Conservation (phyloP, 2,888 invertebrate species). For the Scaptomyza flava region DNA sequence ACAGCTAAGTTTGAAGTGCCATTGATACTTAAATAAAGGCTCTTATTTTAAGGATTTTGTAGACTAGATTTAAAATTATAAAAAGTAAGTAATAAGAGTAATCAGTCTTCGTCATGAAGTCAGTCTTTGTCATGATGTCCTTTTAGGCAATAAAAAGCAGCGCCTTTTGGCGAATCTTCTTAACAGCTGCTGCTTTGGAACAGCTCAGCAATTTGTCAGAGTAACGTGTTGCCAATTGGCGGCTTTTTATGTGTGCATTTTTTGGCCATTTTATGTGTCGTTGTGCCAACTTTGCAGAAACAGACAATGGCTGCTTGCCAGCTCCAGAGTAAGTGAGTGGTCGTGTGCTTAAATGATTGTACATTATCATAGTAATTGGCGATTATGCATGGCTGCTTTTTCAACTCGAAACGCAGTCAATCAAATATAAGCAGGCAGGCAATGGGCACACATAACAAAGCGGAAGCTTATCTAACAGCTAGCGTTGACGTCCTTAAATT, state of each 20-base stretch:
- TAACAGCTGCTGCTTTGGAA: constrained; percentile 11
- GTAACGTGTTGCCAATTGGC: constrained; percentile 73
- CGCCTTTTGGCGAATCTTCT: constrained; percentile 7
- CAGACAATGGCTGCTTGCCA: constrained; percentile 50
- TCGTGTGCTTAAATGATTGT: constrained; percentile 38
- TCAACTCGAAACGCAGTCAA: constrained; percentile 67
- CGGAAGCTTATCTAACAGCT: constrained; percentile 70
- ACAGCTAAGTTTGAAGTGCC: no score
- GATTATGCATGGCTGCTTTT: constrained; percentile 48
- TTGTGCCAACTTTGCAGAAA: constrained; percentile 58
- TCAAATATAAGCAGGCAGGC: constrained; percentile 70
- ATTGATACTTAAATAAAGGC: no score
- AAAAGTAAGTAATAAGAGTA: not conserved
- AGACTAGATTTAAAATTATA: no score
- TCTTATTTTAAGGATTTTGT: no score
- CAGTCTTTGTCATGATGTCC: constrained; percentile 11
- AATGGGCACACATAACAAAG: constrained; percentile 57
- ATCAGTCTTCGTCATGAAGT: not conserved
- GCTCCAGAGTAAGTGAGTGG: not conserved
- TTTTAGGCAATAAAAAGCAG: constrained; percentile 35
- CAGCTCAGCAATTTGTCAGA: constrained; percentile 69
- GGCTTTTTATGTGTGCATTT: constrained; percentile 22
- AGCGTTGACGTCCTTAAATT: constrained; percentile 43
- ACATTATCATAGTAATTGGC: constrained; percentile 65
- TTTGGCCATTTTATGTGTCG: constrained; percentile 26